phyloP scores from a whole-genome alignment of 2,797 vertebrate species.

The Leontocebus nigricollis region DNA sequence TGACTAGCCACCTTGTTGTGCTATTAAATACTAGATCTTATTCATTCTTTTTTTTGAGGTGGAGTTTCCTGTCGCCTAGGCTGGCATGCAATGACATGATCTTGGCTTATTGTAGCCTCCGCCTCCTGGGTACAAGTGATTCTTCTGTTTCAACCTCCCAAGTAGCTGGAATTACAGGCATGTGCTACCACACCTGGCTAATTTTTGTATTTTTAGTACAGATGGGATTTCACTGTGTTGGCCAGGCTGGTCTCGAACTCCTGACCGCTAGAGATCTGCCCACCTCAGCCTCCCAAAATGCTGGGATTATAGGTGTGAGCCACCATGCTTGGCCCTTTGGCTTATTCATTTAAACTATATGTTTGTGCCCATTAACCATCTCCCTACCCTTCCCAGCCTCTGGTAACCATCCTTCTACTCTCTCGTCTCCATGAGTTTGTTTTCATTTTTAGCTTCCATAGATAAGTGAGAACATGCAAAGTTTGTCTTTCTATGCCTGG shows the following conservation, averaged over 20 bases:
- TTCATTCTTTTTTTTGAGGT: neutral
- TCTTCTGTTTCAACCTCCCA: neutral
- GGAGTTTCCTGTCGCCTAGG: neutral
- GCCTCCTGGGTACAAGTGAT: neutral
- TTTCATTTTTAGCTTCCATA: neutral
- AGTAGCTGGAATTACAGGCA: neutral
- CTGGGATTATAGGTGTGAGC: neutral
- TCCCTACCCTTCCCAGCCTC: neutral
- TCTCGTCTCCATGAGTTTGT: neutral
- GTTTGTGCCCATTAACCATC: neutral
- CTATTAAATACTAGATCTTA: neutral
- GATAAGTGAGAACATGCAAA: neutral
- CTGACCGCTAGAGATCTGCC: neutral
- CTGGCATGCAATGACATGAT: neutral
- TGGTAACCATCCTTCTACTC: neutral
- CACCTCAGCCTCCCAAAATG: neutral
- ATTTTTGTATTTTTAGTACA: neutral
- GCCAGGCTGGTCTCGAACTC: neutral
- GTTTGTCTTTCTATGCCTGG: neutral
- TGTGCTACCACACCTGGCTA: neutral
- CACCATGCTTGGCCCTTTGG: neutral
- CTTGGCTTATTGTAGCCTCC: neutral
- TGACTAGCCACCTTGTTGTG: neutral
- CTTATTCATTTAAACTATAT: neutral
- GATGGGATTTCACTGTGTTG: neutral